A percentile compares a stretch with the other conserved stretches of the same genome.
phyloP scores from a whole-genome alignment of 2,113 vertebrate genomes.

The Vicugna pacos region DNA sequence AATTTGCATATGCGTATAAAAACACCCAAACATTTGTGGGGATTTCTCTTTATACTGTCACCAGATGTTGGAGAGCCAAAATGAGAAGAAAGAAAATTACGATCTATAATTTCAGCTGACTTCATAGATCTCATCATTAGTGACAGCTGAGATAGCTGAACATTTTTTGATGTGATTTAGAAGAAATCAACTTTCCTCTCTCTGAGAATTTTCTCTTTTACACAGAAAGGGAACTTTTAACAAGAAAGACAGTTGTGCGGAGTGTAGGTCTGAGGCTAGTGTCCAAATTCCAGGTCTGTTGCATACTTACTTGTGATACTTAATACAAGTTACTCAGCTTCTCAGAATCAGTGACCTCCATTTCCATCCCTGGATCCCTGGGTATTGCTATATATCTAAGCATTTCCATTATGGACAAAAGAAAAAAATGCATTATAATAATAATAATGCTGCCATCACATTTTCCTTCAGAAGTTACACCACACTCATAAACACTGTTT shows the following conservation, averaged over 20 bases:
- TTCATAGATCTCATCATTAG: conserved; percentile 39
- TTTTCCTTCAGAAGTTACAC: background rate
- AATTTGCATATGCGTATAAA: conserved; percentile 22
- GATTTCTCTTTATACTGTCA: conserved; percentile 45
- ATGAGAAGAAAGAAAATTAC: conserved; percentile 57
- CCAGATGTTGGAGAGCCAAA: conserved; percentile 50
- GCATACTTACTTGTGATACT: background rate
- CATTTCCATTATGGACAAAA: background rate
- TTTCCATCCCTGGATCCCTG: background rate
- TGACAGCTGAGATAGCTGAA: conserved; percentile 29
- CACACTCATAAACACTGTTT: background rate
- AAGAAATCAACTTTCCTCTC: conserved; percentile 22
- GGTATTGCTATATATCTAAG: background rate
- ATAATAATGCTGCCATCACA: background rate
- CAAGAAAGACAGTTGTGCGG: background rate
- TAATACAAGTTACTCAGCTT: background rate
- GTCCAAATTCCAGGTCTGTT: background rate
- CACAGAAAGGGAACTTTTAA: background rate
- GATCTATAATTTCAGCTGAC: conserved; percentile 52
- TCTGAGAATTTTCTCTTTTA: background rate
- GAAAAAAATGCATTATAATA: background rate
- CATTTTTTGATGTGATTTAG: background rate
- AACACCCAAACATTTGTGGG: conserved; percentile 65
- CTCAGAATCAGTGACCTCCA: background rate
- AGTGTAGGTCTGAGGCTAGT: background rate